phyloP scores from a whole-genome alignment of 2,888 invertebrate species.

The Iselma pallidipennis region DNA sequence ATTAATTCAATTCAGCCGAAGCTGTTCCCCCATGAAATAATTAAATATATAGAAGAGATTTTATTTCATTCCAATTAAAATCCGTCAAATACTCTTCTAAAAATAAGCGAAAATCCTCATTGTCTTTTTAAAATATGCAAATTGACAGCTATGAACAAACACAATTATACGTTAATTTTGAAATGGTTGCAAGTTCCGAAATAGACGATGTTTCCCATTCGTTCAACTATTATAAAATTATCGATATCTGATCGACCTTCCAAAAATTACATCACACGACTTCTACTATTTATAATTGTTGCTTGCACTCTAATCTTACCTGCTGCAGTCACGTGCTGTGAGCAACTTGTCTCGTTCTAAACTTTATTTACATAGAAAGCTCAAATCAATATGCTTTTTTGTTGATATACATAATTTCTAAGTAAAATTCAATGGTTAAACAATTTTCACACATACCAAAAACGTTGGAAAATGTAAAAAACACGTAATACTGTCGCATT shows the following conservation, averaged over 20 bases:
- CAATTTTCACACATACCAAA: constrained; percentile 28
- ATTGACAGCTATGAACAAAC: background rate
- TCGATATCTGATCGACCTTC: constrained; percentile 45
- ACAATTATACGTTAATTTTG: background rate
- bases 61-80: background rate
- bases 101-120: background rate
- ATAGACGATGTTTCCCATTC: constrained; percentile 18
- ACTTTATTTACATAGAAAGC: too few relatives aligned
- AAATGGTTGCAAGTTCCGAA: background rate
- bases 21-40: background rate
- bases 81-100: background rate
- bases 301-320: constrained; percentile 52
- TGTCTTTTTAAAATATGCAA: constrained; percentile 1
- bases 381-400: too few relatives aligned
- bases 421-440: too few relatives aligned
- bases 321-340: constrained; percentile 44
- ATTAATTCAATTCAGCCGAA: background rate
- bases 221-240: constrained; percentile 46
- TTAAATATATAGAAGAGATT: background rate
- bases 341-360: too few relatives aligned
- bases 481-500: constrained; percentile 44
- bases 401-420: too few relatives aligned
- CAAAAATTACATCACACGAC: constrained; percentile 48
- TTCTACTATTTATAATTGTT: constrained; percentile 50
- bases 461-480: constrained; percentile 25